Base-by-base conservation (phyloP, 2,113 vertebrate genomes). In the Argyrosomus japonicus region DNA sequence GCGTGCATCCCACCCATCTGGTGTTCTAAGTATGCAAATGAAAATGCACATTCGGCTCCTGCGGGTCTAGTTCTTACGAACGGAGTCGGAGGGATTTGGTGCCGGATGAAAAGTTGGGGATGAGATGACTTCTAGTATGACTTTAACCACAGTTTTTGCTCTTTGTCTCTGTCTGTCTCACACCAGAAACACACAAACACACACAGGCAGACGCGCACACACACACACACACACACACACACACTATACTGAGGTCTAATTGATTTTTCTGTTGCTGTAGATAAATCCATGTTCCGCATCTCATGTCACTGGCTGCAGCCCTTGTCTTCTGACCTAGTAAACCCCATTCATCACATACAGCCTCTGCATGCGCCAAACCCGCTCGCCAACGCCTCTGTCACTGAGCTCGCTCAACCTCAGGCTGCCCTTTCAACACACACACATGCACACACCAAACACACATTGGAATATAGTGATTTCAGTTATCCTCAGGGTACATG, bases 261-360 rank as follows among this genome's bases (percentile, higher is more conserved):
- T 89, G 91, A 93, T 93, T 92, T 93, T 82, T 77, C 83, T 75
- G 71, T 83, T 81, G 82, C 84, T 80, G 81, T 68, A 88, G 90
- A 93, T 93, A 91, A 92, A 93, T 93, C 85, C 88, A 87, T 82
- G 91, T 91, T 92, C 77, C 69, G 47, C 87, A 62, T 84, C 86
- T 88, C 83, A 73, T 92, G 90, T 91, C 88, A 86, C 78, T 43
- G 87, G 84, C 85, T 79, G 85, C 77, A 74, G 87, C 90, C 85
- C 90, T 77, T 89, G 88, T 93, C 91, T 91, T 79, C 80, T 78
- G 82, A 75, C 75, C 83, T 81, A 75, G 91, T 83, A 88, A 92
- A 90, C 86, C 84, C 87, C 91, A 94, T 94, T 93, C 80, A 92
- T 95, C 93, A 94, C 77, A 61, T 7, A 18, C 19, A 61, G 79